Base-by-base conservation (phyloP, 2,797 vertebrate genomes). In the Thalassophryne amazonica region DNA sequence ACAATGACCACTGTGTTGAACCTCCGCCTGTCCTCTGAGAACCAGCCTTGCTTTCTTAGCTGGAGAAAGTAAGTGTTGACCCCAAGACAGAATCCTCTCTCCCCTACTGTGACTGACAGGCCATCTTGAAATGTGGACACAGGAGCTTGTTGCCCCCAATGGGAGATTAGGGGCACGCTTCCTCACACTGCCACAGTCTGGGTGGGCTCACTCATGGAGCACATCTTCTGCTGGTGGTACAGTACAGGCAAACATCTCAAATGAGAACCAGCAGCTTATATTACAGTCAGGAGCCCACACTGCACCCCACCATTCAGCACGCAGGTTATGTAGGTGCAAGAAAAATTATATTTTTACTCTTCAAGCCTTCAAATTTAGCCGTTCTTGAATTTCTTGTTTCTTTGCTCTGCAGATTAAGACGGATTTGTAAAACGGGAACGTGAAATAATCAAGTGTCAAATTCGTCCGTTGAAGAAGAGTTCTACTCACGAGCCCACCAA, bases 1-100 rank as follows among this genome's bases (percentile, higher is more conserved):
- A 89, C 81, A 88, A 86, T 83, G 85, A 80, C 29, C 22, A 59
- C 84, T 85, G 76, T 86, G 85, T 86, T 80, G 70, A 82, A 67
- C 76, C 45, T 69, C 75, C 54, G 71, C 54, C 61, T 73, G 74
- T 74, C 80, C 80, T 85, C 68, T 29, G 83, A 76, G 80, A 79
- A 79, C 59, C 73, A 13, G 72, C 57, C 78, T 88, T 92, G 91
- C 90, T 91, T 91, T 92, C 80, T 88, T 91, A 92, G 91, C 91
- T 92, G 91, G 90, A 86, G 88, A 90, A 88, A 87, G 92, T 92
- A 91, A 91, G 88, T 84, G 86, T 70, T 88, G 86, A 87, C 87
- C 86, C 80, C 77, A 80, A 79, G 88, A 89, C 89, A 84, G 86
- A 88, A 79, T 82, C 69, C 83, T 78, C 68, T 82, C 87, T 80